These are phyloP conservation scores for Trochalopteron elliotii DNA, from an alignment of 2,113 vertebrate species.

Conservation along the genomic window DNA sequence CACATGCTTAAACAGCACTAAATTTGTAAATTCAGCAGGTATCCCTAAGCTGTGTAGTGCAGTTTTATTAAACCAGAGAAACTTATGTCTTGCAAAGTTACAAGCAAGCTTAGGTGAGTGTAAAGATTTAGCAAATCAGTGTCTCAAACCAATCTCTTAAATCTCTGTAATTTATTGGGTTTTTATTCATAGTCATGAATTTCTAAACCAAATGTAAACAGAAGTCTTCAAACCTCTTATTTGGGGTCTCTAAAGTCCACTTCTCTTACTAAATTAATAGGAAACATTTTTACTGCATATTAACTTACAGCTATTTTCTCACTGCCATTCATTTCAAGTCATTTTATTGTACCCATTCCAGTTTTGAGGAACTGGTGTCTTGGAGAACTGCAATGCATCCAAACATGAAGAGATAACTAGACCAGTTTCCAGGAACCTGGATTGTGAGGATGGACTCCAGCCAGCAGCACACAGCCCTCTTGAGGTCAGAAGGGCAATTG, in stretches of 20 bases:
- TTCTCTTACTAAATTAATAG: conserved; percentile 6
- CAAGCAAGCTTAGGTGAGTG: not conserved
- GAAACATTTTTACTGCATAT: conserved; percentile 35
- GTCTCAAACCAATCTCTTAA: not conserved
- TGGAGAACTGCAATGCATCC: conserved; percentile 43
- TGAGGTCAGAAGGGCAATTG: not conserved
- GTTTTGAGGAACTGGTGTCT: conserved; percentile 30
- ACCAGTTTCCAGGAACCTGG: not conserved
- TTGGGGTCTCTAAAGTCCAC: not conserved
- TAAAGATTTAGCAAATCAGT: conserved; percentile 17
- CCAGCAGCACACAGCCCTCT: not conserved
- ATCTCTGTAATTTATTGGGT: not conserved
- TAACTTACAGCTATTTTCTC: conserved; percentile 73
- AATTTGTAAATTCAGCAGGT: not conserved
- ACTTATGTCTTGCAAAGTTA: not conserved
- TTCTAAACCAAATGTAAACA: conserved; percentile 15
- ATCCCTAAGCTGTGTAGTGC: not conserved
- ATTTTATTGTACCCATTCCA: not conserved
- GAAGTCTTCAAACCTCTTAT: not conserved
- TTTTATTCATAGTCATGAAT: not conserved
- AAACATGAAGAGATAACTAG: not conserved
- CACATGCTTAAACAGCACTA: not conserved
- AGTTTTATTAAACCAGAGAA: not conserved
- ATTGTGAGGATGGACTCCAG: not conserved
- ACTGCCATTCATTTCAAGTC: conserved; percentile 40